phyloP scores from a whole-genome alignment of 1,140 invertebrate genomes.

The Idris sp. region DNA sequence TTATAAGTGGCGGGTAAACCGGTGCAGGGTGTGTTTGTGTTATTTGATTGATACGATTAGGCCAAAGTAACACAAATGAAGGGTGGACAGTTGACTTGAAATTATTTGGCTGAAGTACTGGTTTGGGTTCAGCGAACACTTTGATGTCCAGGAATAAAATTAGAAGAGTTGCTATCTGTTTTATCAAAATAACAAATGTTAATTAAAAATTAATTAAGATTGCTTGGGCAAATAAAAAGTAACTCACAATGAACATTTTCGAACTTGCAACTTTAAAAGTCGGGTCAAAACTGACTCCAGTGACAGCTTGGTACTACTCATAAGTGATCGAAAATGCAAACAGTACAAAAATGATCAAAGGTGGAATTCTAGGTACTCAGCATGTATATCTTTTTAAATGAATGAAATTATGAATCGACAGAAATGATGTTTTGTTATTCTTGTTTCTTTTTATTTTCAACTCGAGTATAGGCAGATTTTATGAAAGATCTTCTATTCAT shows the following conservation, averaged over 20 bases:
- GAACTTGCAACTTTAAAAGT: not conserved
- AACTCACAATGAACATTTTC: too few relatives aligned
- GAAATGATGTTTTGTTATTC: conserved; percentile 3
- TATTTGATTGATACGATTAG: not conserved
- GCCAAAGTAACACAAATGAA: conserved; percentile 3
- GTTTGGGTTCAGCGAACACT: too few relatives aligned
- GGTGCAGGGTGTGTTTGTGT: not conserved
- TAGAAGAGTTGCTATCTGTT: too few relatives aligned
- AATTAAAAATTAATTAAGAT: too few relatives aligned
- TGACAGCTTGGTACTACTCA: not conserved
- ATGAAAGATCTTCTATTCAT: not conserved
- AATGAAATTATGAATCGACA: conserved; percentile 2
- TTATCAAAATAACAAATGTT: too few relatives aligned
- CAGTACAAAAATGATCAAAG: conserved; percentile 31
- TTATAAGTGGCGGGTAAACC: not conserved
- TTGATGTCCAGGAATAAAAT: too few relatives aligned
- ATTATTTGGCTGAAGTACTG: too few relatives aligned
- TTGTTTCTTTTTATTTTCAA: too few relatives aligned
- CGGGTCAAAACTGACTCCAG: conserved; percentile 2
- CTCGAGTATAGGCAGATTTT: not conserved
- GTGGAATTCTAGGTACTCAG: conserved; percentile 35
- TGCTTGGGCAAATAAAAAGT: too few relatives aligned
- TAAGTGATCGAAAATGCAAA: conserved; percentile 18
- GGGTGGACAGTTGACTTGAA: not conserved
- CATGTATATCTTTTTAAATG: conserved; percentile 5